Evolutionary conservation across 2,888 invertebrate genomes (phyloP), one percentile per base, ranked within the genome.

Genomic region (Temnothorax ravouxi): DNA sequence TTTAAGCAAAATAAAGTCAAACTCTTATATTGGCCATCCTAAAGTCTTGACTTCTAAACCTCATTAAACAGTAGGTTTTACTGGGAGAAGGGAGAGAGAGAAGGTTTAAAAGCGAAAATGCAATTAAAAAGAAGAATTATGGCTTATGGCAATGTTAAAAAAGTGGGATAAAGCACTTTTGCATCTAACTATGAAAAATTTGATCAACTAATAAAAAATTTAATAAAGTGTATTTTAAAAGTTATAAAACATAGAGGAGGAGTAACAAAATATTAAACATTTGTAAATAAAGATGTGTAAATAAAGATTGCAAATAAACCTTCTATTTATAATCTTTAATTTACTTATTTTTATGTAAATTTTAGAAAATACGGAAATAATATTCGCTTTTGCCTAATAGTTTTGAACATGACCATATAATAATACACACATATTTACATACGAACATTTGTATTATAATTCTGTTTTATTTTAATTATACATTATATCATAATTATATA

Each of bases 381-480:
- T 2, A 54, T 25, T 54, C 1, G 21, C 11, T 21, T 54, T 21
- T 54, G 13, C 4, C 21, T 21, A 54, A 54, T 11, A 54, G 25
- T 25, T 54, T 54, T 54, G 21, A 13, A 54, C 11, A 25, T 25
- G 1, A 1, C 2, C 11, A 11, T 21, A 21, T 21, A n/a, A 21
- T 25, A 54, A n/a, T 8, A 52, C 0, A 50, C 8, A 4, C 15
- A 5, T 47, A 44, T 44, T 8, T 41, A 47, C 47, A 47, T 47
- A 47, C 9, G 15, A 18, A 52, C 9, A n/a, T n/a, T 2, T 64
- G 1, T 62, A 62, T 62, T 62, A n/a, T 34, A n/a, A 38, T 62
- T 62, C n/a, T 0, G n/a, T 62, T 66, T 44, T 66, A 66, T 47
- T 66, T 21, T 47, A 25, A 66, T 66, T 50, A 3, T n/a, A n/a